phyloP scores from a whole-genome alignment of 2,797 vertebrate species.

The Protonibea diacanthus region DNA sequence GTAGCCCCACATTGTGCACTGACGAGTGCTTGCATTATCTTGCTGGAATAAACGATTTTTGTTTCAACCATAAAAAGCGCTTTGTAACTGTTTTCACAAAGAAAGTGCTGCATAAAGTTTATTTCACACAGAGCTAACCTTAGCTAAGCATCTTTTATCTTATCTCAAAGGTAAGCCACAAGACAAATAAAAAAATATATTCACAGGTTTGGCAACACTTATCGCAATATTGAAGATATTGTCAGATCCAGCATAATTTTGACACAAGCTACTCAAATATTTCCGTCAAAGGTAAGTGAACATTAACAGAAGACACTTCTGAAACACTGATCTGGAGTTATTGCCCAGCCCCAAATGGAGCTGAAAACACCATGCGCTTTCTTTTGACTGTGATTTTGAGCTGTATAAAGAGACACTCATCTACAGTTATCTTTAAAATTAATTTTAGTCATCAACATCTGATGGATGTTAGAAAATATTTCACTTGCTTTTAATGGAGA shows the following conservation, averaged over 20 bases:
- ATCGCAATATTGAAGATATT: too few relatives aligned
- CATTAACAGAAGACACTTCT: not conserved
- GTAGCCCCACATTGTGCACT: too few relatives aligned
- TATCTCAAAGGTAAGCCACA: too few relatives aligned
- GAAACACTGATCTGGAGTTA: not conserved
- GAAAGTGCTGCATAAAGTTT: too few relatives aligned
- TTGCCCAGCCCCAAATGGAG: not conserved
- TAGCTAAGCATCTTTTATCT: not conserved
- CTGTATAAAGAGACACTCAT: not conserved
- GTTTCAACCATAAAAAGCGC: not conserved
- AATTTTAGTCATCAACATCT: not conserved
- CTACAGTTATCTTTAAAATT: not conserved
- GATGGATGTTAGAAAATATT: not conserved
- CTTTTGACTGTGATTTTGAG: not conserved
- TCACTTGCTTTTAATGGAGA: conserved; percentile 10
- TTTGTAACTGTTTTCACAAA: too few relatives aligned
- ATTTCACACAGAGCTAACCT: too few relatives aligned
- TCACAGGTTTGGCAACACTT: too few relatives aligned
- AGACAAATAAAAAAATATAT: too few relatives aligned
- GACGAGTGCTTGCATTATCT: too few relatives aligned
- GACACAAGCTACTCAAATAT: not conserved
- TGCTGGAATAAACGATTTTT: too few relatives aligned
- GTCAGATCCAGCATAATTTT: too few relatives aligned
- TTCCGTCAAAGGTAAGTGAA: not conserved
- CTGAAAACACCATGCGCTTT: not conserved